These are phyloP conservation scores for Coleophora flavipennella DNA, from an alignment of 2,888 invertebrate genomes.

Conservation along the genomic window DNA sequence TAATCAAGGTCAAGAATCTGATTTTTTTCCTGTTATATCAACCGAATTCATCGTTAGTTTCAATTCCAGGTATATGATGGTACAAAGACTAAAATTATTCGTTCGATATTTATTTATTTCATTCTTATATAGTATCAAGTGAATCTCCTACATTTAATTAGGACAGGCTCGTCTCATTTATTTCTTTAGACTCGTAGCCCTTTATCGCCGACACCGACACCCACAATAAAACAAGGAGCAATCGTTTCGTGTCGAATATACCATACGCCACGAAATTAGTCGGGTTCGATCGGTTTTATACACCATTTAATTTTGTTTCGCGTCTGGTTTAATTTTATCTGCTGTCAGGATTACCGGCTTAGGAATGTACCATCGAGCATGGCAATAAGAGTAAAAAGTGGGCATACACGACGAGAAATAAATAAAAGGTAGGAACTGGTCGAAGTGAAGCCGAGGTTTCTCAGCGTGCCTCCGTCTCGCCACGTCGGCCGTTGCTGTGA, in stretches of 20 bases:
- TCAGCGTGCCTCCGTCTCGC: slow-evolving; percentile 36
- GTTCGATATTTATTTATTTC: too few species aligned
- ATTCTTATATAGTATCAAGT: too few species aligned
- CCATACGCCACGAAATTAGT: slow-evolving; percentile 69
- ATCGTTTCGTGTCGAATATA: slow-evolving; percentile 37
- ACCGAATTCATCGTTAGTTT: too few species aligned
- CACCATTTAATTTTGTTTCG: slow-evolving; percentile 71
- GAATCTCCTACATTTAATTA: too few species aligned
- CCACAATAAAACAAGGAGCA: slow-evolving; percentile 32
- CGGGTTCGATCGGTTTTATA: slow-evolving; percentile 60
- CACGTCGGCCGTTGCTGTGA: slow-evolving; percentile 44
- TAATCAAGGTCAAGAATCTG: too few species aligned
- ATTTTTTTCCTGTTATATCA: too few species aligned
- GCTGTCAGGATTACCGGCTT: slow-evolving; percentile 69
- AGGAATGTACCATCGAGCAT: slow-evolving; percentile 64
- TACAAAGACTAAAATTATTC: too few species aligned
- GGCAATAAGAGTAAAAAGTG: slow-evolving; percentile 63
- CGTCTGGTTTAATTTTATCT: slow-evolving; percentile 73
- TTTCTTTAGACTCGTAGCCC: too few species aligned
- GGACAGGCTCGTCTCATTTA: too few species aligned
- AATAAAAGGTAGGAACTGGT: slow-evolving; percentile 63
- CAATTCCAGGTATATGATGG: too few species aligned
- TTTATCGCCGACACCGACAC: slow-evolving; percentile 20
- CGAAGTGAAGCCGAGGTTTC: slow-evolving; percentile 56
- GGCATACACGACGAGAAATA: slow-evolving; percentile 62